phyloP scores from a whole-genome alignment of 35 echinoderm and acorn worm species.

The Chiridota heheva region DNA sequence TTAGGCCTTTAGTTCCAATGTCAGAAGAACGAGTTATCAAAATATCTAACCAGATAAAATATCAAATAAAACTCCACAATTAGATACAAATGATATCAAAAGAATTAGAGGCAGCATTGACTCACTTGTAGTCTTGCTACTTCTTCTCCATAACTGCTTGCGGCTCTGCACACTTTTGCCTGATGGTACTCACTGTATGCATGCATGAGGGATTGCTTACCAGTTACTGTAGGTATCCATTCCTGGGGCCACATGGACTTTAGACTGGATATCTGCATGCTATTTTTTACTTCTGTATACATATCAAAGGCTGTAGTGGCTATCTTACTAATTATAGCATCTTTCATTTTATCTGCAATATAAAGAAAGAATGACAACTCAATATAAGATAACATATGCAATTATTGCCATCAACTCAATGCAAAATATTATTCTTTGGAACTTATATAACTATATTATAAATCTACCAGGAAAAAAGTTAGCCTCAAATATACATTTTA shows the following conservation, averaged over 20 bases:
- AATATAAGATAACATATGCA: too few species aligned
- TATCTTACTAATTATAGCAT: constrained; percentile 70
- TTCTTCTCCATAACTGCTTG: constrained; percentile 72
- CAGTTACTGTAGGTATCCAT: constrained; percentile 68
- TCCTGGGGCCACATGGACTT: constrained; percentile 60
- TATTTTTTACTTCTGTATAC: constrained; percentile 63
- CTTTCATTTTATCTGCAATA: constrained; percentile 93
- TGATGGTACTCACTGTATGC: constrained; percentile 73
- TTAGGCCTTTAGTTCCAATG: too few species aligned
- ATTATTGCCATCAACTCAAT: too few species aligned
- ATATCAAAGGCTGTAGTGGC: constrained; percentile 60
- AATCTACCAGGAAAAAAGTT: too few species aligned
- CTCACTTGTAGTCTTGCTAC: constrained; percentile 72
- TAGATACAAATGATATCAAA: too few species aligned
- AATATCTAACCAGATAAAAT: too few species aligned
- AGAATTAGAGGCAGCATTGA: not conserved
- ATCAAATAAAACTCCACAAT: too few species aligned
- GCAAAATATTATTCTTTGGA: too few species aligned
- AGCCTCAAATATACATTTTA: too few species aligned
- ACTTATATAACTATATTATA: too few species aligned
- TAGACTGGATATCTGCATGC: constrained; percentile 19
- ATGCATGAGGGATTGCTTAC: constrained; percentile 81
- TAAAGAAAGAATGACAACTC: too few species aligned
- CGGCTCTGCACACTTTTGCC: constrained; percentile 55
- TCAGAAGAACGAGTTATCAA: too few species aligned